Conservation (phyloP, 2,888 invertebrate genomes). For the Balanococcus diminutus region DNA sequence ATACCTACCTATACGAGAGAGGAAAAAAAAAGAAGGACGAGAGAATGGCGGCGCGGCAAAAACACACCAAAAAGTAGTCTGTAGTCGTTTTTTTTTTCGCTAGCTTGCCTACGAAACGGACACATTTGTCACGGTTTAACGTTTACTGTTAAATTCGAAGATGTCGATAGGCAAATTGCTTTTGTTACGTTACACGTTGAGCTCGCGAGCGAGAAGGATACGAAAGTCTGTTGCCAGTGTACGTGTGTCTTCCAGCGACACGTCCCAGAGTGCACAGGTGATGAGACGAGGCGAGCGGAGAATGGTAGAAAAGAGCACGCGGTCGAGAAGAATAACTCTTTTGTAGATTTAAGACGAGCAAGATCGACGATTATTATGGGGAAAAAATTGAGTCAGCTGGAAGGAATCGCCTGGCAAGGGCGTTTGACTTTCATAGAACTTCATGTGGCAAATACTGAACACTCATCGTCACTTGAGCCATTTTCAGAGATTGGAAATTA, state of each 20-base stretch:
- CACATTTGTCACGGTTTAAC: constrained; percentile 32
- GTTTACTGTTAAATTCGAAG: constrained; percentile 36
- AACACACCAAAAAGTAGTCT: constrained; percentile 10
- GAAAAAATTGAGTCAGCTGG: too few species aligned
- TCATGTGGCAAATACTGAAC: too few species aligned
- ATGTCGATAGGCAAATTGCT: background rate
- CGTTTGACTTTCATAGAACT: too few species aligned
- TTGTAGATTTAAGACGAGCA: too few species aligned
- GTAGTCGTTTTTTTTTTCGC: background rate
- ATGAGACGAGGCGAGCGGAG: too few species aligned
- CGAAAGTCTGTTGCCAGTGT: background rate
- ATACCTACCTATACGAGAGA: background rate
- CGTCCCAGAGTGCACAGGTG: too few species aligned
- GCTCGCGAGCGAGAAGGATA: background rate
- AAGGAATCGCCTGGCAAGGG: too few species aligned
- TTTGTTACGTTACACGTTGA: background rate
- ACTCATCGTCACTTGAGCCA: too few species aligned
- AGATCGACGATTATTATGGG: too few species aligned
- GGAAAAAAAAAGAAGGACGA: background rate
- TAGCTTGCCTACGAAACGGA: background rate
- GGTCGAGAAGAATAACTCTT: too few species aligned
- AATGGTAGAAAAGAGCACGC: too few species aligned
- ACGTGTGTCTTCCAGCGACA: background rate
- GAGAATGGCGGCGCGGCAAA: background rate
- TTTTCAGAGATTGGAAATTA: too few species aligned